Base-by-base conservation (phyloP, 2,888 invertebrate genomes). In the Ectemnius continuus region DNA sequence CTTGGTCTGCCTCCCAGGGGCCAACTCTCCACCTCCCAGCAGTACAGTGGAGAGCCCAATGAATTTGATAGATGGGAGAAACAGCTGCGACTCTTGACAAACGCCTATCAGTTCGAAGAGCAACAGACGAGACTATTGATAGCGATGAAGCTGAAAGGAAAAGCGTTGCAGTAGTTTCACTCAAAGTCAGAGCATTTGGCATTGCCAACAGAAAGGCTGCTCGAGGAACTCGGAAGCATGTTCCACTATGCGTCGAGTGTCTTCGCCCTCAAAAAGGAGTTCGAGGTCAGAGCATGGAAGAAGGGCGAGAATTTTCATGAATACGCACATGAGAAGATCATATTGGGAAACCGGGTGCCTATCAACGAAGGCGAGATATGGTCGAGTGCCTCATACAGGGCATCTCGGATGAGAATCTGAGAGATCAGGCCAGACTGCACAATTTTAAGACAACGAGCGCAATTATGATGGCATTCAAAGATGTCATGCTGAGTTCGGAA, bases 271-370 rank as follows among this genome's bases (percentile, higher is more conserved):
- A 13, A 59, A 0, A 36, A 5, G 14, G 14, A 59, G 3, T 67
- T 67, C n/a, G 67, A 67, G 11, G 6, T 2, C 4, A 6, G 67
- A 3, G 20, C 14, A 3, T 67, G 61, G 52, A 46, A 36, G 11
- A 4, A 5, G 2, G 36, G 20, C 0, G 61, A 67, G 20, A 2
- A 52, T 0, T 67, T 67, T 11, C 16, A 18, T 4, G 67, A 52
- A 2, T 67, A 67, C 2, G 26, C 13, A 3, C 56, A 59, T 6
- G n/a, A 18, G 1, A 67, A 61, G 14, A 20, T 52, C 13, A 67
- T 60, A 28, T 2, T 59, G 28, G 52, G 28, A 4, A 67, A 67
- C 20, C 18, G n/a, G 0, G 14, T 67, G 2, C 18, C 61, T 8
- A 52, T 60, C 0, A n/a, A 47, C 14, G 26, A 26, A 0, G 6